A percentile compares a stretch with the other conserved stretches of the same genome.
phyloP scores from a whole-genome alignment of 2,888 invertebrate genomes.

The Cyaniris semiargus region DNA sequence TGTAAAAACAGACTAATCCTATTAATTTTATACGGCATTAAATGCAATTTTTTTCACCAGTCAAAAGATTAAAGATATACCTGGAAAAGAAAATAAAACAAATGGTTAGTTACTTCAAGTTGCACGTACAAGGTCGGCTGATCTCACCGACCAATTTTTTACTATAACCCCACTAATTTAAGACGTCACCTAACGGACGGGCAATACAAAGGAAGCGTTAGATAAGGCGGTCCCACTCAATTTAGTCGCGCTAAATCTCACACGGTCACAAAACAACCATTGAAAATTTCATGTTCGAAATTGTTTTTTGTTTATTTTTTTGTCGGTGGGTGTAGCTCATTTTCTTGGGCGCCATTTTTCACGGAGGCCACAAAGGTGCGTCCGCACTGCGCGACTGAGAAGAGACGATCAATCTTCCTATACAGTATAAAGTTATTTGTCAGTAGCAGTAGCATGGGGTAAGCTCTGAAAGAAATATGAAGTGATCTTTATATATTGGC shows the following conservation, averaged over 20 bases:
- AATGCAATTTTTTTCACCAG: constrained; percentile 32
- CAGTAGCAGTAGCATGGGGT: too few relatives aligned
- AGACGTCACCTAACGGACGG: constrained; percentile 46
- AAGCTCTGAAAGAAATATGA: too few relatives aligned
- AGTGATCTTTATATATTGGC: too few relatives aligned
- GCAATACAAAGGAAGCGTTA: constrained; percentile 44
- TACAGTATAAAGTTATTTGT: not conserved
- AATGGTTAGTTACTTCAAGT: constrained; percentile 56
- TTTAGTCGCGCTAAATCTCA: constrained; percentile 51
- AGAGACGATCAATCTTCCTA: constrained; percentile 9
- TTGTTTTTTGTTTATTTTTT: constrained; percentile 53
- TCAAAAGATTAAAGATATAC: constrained; percentile 35
- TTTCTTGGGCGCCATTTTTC: constrained; percentile 65
- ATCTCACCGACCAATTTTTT: constrained; percentile 72
- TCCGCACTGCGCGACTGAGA: not conserved
- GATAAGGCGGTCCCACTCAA: constrained; percentile 41
- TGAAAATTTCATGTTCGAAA: constrained; percentile 63
- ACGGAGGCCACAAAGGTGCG: constrained; percentile 44
- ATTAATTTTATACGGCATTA: not conserved
- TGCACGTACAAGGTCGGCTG: constrained; percentile 67
- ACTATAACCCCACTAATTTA: constrained; percentile 57
- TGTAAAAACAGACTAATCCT: constrained; percentile 8
- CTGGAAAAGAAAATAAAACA: constrained; percentile 52
- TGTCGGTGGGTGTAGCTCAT: constrained; percentile 53
- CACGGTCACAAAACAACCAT: constrained; percentile 54